Percentiles rank a stretch among this genome's conserved stretches.
Conservation (phyloP, 2,888 invertebrate genomes). For the Zaprionus obscuricornis region DNA sequence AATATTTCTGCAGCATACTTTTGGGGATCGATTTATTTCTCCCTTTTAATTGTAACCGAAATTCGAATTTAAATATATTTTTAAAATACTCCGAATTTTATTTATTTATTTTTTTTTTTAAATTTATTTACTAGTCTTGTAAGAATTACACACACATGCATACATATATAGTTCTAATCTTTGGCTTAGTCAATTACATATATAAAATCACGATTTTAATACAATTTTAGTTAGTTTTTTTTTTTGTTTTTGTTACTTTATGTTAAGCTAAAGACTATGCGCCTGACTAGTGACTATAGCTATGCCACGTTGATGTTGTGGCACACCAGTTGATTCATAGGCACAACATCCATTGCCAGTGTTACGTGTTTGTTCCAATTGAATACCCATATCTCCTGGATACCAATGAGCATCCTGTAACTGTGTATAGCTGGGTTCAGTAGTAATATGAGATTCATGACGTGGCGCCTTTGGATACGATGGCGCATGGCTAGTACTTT, state of each 20-base stretch:
- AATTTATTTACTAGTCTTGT: constrained; percentile 41
- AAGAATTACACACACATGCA: constrained; percentile 21
- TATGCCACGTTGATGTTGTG: constrained; percentile 56
- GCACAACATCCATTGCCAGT: constrained; percentile 49
- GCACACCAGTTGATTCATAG: constrained; percentile 53
- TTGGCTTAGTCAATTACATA: constrained; percentile 57
- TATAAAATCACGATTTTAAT: constrained; percentile 58
- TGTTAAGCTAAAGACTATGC: constrained; percentile 57
- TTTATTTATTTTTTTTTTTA: background rate
- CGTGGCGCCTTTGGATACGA: constrained; percentile 53
- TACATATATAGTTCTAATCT: constrained; percentile 59
- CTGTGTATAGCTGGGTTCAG: constrained; percentile 46
- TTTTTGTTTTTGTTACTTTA: too few relatives aligned
- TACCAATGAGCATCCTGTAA: constrained; percentile 62
- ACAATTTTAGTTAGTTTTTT: constrained; percentile 46
- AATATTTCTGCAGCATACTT: too few relatives aligned
- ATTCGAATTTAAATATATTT: too few relatives aligned
- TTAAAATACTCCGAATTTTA: too few relatives aligned
- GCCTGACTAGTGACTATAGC: constrained; percentile 59
- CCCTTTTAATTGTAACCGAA: too few relatives aligned
- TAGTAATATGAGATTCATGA: constrained; percentile 31
- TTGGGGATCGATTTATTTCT: too few relatives aligned
- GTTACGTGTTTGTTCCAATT: constrained; percentile 50
- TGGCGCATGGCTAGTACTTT: constrained; percentile 42
- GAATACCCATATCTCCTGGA: constrained; percentile 47